Conservation (phyloP, 37 sponge, comb jelly and placozoan genomes). For the Hexactinellida sp. region DNA sequence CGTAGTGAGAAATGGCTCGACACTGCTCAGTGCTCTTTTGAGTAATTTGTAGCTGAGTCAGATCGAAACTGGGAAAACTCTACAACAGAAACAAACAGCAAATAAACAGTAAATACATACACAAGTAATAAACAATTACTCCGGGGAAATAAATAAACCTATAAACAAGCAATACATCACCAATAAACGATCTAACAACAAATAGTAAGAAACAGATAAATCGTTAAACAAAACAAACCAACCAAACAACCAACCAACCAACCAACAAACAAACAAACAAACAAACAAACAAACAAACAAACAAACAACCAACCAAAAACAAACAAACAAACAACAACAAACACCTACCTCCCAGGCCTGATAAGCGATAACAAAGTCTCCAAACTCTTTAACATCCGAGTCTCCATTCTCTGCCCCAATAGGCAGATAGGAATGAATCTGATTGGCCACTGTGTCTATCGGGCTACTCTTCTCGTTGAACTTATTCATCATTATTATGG, state of each 20-base stretch:
- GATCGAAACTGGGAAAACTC: background rate
- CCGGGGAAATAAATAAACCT: background rate
- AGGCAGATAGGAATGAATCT: conserved; percentile 2
- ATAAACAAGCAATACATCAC: background rate
- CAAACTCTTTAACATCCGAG: background rate
- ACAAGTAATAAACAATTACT: too few relatives aligned
- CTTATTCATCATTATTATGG: background rate
- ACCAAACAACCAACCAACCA: too few relatives aligned
- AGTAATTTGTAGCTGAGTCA: background rate
- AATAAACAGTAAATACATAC: background rate
- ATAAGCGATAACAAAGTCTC: background rate
- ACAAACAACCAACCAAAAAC: too few relatives aligned
- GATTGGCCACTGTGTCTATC: background rate
- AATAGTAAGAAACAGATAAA: too few relatives aligned
- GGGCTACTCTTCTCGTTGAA: background rate
- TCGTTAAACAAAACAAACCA: too few relatives aligned
- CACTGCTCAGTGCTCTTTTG: background rate
- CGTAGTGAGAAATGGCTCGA: background rate
- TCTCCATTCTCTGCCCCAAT: conserved; percentile 6
- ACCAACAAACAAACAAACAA: too few relatives aligned
- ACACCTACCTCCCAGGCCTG: background rate
- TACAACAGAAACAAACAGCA: background rate
- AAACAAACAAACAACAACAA: too few relatives aligned
- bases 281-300: too few relatives aligned
- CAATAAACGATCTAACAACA: too few relatives aligned